Base-by-base conservation (phyloP, 2,888 invertebrate genomes). In the Melikaiella ostensackeni region DNA sequence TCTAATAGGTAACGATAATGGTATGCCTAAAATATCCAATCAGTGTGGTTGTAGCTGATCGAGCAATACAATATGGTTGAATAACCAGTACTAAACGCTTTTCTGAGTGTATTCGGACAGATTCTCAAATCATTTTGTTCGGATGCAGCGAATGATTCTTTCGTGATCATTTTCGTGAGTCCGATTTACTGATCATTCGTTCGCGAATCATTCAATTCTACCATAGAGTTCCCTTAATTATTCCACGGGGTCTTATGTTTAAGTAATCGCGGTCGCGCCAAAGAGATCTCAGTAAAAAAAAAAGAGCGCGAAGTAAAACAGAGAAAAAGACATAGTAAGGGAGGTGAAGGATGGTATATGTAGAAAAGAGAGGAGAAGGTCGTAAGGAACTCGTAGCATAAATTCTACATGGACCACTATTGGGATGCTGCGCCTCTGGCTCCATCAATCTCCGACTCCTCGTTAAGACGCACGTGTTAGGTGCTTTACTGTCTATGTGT, bases 391-490 rank as follows among this genome's bases (percentile, higher is more conserved):
- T 81, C 75, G 80, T 75, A 84, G 80, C 74, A 78, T 75, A 78
- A 81, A 81, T 84, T 83, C 75, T 75, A 64, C 66, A 59, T 59
- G 59, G 24, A 27, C 59, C 59, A 27, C 59, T 59, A 59, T 27
- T 59, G 59, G 59, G 83, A 83, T 84, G 85, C 83, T 84, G 85
- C 86, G 87, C 87, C 88, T 85, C 84, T 87, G 88, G 84, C 79
- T 85, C 85, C 90, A 91, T 91, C 90, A 90, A 91, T 91, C 91
- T 90, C 89, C 85, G 84, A 80, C 84, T 86, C 85, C 90, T 90
- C 90, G 89, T 91, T 90, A 91, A 90, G 89, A 88, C 86, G 86
- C 87, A 84, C 87, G 88, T 87, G 80, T 77, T 79, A 81, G 84
- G 83, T 84, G 77, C 78, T 61, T 79, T 75, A 76, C 7, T 82